Base-by-base conservation (phyloP, 2,797 vertebrate species). In the Morus bassanus region DNA sequence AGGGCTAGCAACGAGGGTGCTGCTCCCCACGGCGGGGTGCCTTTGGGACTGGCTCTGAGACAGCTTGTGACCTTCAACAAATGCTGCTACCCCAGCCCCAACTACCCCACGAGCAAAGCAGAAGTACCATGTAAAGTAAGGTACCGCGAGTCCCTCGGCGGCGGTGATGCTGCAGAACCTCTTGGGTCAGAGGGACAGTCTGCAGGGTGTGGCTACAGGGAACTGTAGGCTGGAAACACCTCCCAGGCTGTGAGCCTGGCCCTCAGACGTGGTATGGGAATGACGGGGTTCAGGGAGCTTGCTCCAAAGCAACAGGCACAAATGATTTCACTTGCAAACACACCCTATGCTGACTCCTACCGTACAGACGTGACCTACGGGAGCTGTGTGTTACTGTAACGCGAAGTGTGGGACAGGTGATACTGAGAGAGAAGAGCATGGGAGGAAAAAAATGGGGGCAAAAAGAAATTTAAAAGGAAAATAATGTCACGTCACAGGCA, bases 281-380 rank as follows among this genome's bases (percentile, higher is more conserved):
- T 17, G 41, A 43, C n/a, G 18, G n/a, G 35, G 13, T 37, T 59
- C 23, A 18, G 72, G 54, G 14, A 56, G 25, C 17, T 33, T 23
- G 4, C 22, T 23, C 41, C 18, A 15, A 68, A 37, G 79, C 46
- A 13, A 39, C 1, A 56, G 45, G 46, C 14, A 2, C 13, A 4
- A 51, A 33, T 10, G 3, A 39, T 35, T 46, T 80, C 60, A 9
- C 53, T 31, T 27, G 33, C 35, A 56, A n/a, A n/a, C 16, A 15
- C 22, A 4, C 18, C 22, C 33, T 21, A 27, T 7, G 3, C 22
- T 0, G 4, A 28, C 14, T 33, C 37, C 33, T 61, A 16, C 48
- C 0, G 0, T 31, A 46, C n/a, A 35, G 39, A 16, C 2, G 0
- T 24, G 53, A 51, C 25, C 48, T 37, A 30, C 2, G 13, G 60